These are phyloP conservation scores for Nyctibius grandis DNA, from an alignment of 2,797 vertebrate genomes.

Conservation along the genomic window DNA sequence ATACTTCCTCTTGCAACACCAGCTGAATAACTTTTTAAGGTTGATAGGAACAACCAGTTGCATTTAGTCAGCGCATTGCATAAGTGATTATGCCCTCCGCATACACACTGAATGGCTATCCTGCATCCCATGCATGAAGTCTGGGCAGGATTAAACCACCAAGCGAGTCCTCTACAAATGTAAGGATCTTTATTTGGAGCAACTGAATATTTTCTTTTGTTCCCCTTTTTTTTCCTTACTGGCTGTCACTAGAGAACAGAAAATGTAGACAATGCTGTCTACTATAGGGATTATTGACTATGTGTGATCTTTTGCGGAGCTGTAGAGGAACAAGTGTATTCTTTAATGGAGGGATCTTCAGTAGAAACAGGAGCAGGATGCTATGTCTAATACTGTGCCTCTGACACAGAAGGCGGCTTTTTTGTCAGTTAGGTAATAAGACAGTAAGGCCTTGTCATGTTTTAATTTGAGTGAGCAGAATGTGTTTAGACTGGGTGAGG, in stretches of 20 bases:
- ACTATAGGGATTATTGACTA: not conserved
- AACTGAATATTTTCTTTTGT: not conserved
- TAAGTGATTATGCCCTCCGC: not conserved
- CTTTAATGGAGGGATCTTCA: not conserved
- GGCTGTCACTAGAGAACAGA: not conserved
- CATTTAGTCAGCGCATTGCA: not conserved
- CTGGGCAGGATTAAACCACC: not conserved
- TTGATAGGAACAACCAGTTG: not conserved
- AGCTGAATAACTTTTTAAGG: not conserved
- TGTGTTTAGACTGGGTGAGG: conserved; percentile 57
- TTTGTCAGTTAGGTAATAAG: not conserved
- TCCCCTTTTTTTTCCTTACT: not conserved
- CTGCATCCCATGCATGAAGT: not conserved
- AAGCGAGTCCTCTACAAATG: not conserved
- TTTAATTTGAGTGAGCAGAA: conserved; percentile 38
- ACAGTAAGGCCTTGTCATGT: not conserved
- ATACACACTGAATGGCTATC: not conserved
- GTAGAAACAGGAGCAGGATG: not conserved
- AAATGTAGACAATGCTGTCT: not conserved
- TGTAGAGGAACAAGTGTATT: not conserved
- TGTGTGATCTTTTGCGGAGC: not conserved
- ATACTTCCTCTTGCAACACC: not conserved
- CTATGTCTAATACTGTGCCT: not conserved
- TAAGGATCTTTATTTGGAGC: not conserved
- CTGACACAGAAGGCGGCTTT: not conserved